Base-by-base conservation (phyloP, 1,140 invertebrate genomes). In the Scaptomyza hsui region DNA sequence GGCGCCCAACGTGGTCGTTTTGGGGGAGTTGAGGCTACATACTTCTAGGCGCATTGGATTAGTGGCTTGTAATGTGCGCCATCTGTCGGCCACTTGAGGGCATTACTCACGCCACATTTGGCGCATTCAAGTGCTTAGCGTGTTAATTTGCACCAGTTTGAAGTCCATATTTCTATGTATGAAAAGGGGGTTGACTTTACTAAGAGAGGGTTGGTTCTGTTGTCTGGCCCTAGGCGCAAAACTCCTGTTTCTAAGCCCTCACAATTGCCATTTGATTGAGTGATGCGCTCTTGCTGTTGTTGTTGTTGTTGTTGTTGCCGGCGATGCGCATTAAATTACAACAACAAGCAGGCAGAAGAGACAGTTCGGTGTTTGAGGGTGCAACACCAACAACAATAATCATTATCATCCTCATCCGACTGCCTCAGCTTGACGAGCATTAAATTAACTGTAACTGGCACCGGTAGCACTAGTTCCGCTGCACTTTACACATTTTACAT, bases 401-500 rank as follows among this genome's bases (percentile, higher is more conserved):
- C 48, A 68, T 75, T 52, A 67, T 78, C 62, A 56, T 61, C 62
- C 21, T 35, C 39, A 18, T 42, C 19, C 18, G 39, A 75, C 68
- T 65, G 32, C 55, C 61, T n/a, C n/a, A n/a, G 45, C 57, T 9
- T 88, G 82, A 88, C 68, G 82, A 88, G 85, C 79, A 89, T 89
- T 89, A 85, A 89, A 89, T 89, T 89, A 89, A 89, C 81, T 86
- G 82, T 86, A 86, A 78, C 80, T 78, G 79, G 79, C 79, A 83
- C 69, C 37, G 24, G 26, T n/a, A 21, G 35, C 21, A 21, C 26
- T 13, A 10, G 4, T 12, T 12, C 10, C 7, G 24, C 56, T 89
- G 83, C 83, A 89, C 83, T 89, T 89, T 89, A 89, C 83, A 89
- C 83, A 89, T 89, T 89, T 89, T 89, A 89, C 83, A 89, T 89